Evolutionary conservation across 2,113 vertebrate genomes (phyloP), one percentile per base, ranked within the genome.

Genomic region (Prionailurus bengalensis): DNA sequence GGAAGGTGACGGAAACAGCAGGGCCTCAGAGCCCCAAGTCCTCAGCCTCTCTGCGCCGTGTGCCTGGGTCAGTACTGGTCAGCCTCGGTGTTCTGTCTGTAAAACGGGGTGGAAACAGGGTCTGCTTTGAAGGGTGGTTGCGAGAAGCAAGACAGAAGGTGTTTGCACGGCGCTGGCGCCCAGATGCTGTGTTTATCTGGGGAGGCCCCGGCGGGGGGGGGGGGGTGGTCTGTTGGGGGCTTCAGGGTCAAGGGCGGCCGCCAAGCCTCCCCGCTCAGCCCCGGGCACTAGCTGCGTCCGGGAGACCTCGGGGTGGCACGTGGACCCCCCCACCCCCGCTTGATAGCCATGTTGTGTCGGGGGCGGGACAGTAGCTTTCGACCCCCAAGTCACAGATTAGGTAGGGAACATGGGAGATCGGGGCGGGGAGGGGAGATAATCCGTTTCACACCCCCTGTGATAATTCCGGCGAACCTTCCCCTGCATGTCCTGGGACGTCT

Each of bases 201-300:
- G n/a, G 48, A 84, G 27, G n/a, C 3, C 51, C 29, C 16, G 45
- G 31, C 31, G 36, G 42, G 45, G 31, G 39, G 36, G 42, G 45
- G 4, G 55, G n/a, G 42, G 42, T 0, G 42, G 17, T 48, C 55
- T n/a, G 12, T 14, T 7, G 70, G 42, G 36, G 39, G 79, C 16
- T 4, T 16, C 3, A 15, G 27, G 27, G n/a, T 15, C 42, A 68
- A 85, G 39, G 45, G 7, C 7, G 15, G n/a, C 42, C 19, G 19
- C 45, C 2, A 21, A 65, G 29, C 27, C 7, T 19, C 76, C 31
- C 53, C 74, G 23, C 27, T 27, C n/a, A 78, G 73, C 61, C n/a
- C 73, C 16, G 17, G 65, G 8, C 27, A n/a, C 42, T 4, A 5
- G 7, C 23, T 8, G 66, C 5, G 2, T 1, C 16, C 4, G 16